Base-by-base conservation (phyloP, 2,113 vertebrate species). In the Arizona elegans region DNA sequence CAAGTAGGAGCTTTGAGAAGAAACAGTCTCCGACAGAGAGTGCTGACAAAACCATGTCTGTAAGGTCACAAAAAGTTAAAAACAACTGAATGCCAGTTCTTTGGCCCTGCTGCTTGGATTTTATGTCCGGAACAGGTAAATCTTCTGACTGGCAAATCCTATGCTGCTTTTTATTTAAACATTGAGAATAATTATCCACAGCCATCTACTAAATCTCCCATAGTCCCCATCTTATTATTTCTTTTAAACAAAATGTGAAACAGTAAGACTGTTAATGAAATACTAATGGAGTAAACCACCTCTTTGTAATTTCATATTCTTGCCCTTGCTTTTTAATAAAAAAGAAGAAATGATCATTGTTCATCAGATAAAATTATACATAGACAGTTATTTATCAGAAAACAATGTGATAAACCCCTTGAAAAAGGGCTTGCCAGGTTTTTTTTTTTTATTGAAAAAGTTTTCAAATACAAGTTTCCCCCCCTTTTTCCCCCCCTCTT, bases 251-350 rank as follows among this genome's bases (percentile, higher is more conserved):
- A 81, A 75, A 75, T 75, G 21, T 81, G 9, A 29, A 59, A 59
- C 3, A n/a, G 38, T 43, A 24, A 15, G 8, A 86, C 23, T 47
- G 54, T 75, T 29, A 10, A 70, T 0, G 33, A 75, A 89, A 86
- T 47, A 52, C 54, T 17, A 5, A 90, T 89, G 47, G 47, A 70
- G 88, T 21, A 85, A 95, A 90, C 54, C 65, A 93, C 3, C 38
- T 89, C 3, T 81, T 47, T 96, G 94, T 95, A 90, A 90, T 92
- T 93, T 55, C 81, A 92, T 86, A 24, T 92, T n/a, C 94, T 97
- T 96, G 93, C 93, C 92, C 87, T 91, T 88, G 91, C 47, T 90
- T 23, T 92, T 94, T 33, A 58, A 29, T 62, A 26, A 62, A 87
- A 92, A 95, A 65, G 33, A 47, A 91, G 86, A 81, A 70, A 87